Evolutionary conservation across 2,888 invertebrate species (phyloP), one percentile per base, ranked within the genome.

Genomic region (Oxyscelio sp.): DNA sequence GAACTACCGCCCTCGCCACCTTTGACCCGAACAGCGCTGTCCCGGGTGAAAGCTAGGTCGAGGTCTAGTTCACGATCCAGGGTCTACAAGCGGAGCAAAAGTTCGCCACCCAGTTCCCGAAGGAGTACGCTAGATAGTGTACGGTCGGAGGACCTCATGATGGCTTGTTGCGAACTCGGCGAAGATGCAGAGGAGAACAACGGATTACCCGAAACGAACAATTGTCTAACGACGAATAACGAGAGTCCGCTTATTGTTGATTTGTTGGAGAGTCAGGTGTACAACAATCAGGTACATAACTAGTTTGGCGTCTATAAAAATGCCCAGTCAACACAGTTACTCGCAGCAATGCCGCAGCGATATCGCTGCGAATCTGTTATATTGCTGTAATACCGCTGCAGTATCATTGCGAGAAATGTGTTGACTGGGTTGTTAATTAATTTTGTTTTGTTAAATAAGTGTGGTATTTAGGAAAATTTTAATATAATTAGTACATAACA

Each of bases 1-100:
- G 93, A 93, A 65, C 89, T 96, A 21, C 96, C 97, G 0, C 96
- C 96, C 0, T 96, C 96, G 0, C 96, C 97, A 0, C 96, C 96
- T 1, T 91, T 96, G 1, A 95, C 95, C 45, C 95, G 96, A 54
- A 95, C 95, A 1, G 95, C 96, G 2, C 92, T 97, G 15, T 95
- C 96, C 11, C 94, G 96, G 86, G 96, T 97, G 24, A 97, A 96
- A 91, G 96, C 96, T 63, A 95, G 96, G 85, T 95, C 95, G 38
- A 93, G 95, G 50, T 94, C 94, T 19, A 94, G 93, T 63, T 95
- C 91, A 91, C 94, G 95, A 61, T 93, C 95, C 90, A 90, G 96
- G 90, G 91, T 96, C 90, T 94, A 96, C 94, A 94, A 96, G 94
- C 94, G 96, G 89, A 95, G 96, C 90, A 94, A 96, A 91, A 95